Evolutionary conservation across 2,888 invertebrate genomes (phyloP).

Genomic region (Acleris laterana): DNA sequence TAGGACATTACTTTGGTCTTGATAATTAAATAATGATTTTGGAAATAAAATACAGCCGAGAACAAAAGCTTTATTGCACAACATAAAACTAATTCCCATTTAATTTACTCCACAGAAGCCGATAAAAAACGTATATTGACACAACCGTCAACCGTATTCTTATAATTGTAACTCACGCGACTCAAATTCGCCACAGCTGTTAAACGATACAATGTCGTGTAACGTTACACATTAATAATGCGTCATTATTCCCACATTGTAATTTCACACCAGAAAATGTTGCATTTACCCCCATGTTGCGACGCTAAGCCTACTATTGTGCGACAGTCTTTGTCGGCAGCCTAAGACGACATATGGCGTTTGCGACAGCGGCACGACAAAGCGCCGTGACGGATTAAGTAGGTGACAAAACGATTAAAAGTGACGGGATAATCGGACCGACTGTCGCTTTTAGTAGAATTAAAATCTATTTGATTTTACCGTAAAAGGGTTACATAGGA

Average conservation of each 20-base stretch:
- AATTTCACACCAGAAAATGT: conserved; percentile 69
- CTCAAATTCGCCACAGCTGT: conserved; percentile 43
- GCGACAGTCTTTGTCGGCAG: conserved; percentile 59
- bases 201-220: conserved; percentile 44
- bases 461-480: conserved; percentile 11
- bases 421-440: conserved; percentile 45
- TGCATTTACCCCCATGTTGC: conserved; percentile 56
- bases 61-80: too few species aligned
- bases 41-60: too few species aligned
- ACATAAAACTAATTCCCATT: background rate
- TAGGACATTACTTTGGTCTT: too few species aligned
- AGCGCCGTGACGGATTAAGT: conserved; percentile 63
- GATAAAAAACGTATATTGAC: conserved; percentile 18
- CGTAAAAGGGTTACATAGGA: background rate
- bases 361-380: conserved; percentile 52
- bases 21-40: too few species aligned
- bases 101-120: conserved; percentile 13
- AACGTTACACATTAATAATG: conserved; percentile 57
- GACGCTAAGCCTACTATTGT: conserved; percentile 68
- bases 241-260: conserved; percentile 58
- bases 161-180: conserved; percentile 39
- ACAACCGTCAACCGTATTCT: conserved; percentile 23
- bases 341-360: conserved; percentile 76
- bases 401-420: conserved; percentile 65
- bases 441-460: conserved; percentile 18